phyloP scores from a whole-genome alignment of 2,797 vertebrate species.

The Limnodromus scolopaceus region DNA sequence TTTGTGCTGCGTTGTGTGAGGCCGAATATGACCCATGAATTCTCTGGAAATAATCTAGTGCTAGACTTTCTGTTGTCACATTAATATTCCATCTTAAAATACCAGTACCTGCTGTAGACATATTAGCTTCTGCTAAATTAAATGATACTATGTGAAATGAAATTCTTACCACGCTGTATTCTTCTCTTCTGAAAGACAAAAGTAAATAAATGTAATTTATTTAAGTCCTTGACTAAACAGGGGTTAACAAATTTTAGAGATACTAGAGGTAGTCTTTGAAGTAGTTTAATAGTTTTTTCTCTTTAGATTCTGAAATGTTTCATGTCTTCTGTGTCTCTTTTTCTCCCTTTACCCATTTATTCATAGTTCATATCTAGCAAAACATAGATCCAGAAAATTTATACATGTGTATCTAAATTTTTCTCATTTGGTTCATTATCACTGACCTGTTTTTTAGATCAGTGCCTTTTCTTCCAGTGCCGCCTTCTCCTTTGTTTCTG shows the following conservation, averaged over 20 bases:
- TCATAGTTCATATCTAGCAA: not conserved
- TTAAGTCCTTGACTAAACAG: not conserved
- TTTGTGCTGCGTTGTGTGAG: not conserved
- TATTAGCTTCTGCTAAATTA: not conserved
- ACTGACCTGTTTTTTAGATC: not conserved
- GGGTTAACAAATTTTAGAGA: not conserved
- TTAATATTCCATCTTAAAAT: not conserved
- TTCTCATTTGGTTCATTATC: not conserved
- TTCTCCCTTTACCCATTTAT: not conserved
- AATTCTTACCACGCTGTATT: not conserved
- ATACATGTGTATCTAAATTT: not conserved
- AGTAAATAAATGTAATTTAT: not conserved
- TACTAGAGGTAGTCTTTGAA: not conserved
- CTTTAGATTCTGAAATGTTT: not conserved
- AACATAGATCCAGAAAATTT: not conserved
- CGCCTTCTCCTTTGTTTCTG: constrained; percentile 40
- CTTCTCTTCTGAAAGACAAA: not conserved
- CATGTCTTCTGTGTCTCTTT: not conserved
- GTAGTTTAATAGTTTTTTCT: not conserved
- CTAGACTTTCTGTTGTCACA: not conserved
- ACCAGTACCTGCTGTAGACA: not conserved
- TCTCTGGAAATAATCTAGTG: not conserved
- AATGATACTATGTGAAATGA: not conserved
- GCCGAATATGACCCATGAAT: not conserved
- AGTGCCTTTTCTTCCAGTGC: not conserved